Conservation (phyloP, 2,797 vertebrate genomes). For the Sebastes vulpes region DNA sequence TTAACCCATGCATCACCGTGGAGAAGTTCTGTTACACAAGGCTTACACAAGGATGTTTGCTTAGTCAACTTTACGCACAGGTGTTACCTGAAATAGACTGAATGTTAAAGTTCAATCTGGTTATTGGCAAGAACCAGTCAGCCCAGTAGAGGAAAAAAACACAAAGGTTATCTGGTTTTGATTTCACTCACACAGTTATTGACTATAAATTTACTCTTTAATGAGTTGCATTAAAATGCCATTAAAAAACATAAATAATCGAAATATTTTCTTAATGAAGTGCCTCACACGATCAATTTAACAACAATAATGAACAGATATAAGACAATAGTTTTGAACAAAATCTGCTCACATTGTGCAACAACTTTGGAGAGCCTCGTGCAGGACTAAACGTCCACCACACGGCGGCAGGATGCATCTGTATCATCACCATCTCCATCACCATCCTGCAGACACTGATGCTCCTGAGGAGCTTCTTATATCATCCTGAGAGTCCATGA, state of each 20-base stretch:
- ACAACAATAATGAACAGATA: background rate
- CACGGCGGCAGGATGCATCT: slow-evolving; percentile 49
- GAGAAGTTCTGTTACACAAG: slow-evolving; percentile 41
- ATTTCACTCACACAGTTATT: background rate
- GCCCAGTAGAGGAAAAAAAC: background rate
- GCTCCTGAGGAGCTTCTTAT: background rate
- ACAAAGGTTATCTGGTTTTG: background rate
- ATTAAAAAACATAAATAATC: background rate
- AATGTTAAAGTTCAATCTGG: background rate
- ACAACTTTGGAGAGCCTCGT: background rate
- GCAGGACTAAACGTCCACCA: slow-evolving; percentile 35
- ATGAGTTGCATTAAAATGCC: background rate
- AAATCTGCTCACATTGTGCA: background rate
- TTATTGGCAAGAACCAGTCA: background rate
- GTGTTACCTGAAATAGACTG: slow-evolving; percentile 61
- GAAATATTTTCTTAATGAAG: background rate
- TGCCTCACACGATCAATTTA: background rate
- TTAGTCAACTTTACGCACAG: slow-evolving; percentile 78
- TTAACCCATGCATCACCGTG: slow-evolving; percentile 75
- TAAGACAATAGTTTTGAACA: background rate
- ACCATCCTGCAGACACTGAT: background rate
- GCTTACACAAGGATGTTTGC: slow-evolving; percentile 52
- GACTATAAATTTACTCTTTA: background rate
- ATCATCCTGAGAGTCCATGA: background rate
- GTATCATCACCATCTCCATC: background rate